Conservation (phyloP, 2,797 vertebrate species). For the Dendrocincla tyrannina region DNA sequence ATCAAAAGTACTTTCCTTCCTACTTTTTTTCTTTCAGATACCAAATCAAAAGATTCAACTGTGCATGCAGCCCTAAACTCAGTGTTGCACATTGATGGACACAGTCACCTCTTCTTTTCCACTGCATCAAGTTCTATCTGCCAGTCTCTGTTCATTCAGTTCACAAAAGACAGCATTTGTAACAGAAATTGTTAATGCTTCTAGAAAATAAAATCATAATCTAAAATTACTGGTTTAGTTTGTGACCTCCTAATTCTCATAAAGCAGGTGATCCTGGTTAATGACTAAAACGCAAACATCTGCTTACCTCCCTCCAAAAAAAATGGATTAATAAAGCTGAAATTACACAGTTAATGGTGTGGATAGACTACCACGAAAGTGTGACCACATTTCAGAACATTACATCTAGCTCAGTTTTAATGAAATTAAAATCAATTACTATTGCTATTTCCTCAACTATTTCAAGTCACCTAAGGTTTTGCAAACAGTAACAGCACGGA, state of each 20-base stretch:
- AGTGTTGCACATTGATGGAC: background rate
- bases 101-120: background rate
- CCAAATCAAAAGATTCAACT: background rate
- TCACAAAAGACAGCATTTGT: background rate
- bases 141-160: background rate
- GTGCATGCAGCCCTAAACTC: background rate
- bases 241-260: conserved; percentile 46
- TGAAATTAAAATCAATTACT: conserved; percentile 46
- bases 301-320: background rate
- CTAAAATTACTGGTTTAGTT: conserved; percentile 29
- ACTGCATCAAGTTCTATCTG: background rate
- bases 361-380: conserved; percentile 3
- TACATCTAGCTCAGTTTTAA: conserved; percentile 15
- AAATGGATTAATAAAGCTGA: conserved; percentile 27
- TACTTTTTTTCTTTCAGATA: background rate
- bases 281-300: conserved; percentile 40
- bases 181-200: background rate
- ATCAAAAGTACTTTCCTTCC: background rate
- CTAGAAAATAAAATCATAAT: conserved; percentile 23
- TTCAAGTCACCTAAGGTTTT: conserved; percentile 35
- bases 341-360: conserved; percentile 42
- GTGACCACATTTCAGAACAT: conserved; percentile 23
- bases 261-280: conserved; percentile 40
- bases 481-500: conserved; percentile 8
- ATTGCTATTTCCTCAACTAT: conserved; percentile 15